phyloP scores from a whole-genome alignment of 2,797 vertebrate species.

The Smutsia gigantea region DNA sequence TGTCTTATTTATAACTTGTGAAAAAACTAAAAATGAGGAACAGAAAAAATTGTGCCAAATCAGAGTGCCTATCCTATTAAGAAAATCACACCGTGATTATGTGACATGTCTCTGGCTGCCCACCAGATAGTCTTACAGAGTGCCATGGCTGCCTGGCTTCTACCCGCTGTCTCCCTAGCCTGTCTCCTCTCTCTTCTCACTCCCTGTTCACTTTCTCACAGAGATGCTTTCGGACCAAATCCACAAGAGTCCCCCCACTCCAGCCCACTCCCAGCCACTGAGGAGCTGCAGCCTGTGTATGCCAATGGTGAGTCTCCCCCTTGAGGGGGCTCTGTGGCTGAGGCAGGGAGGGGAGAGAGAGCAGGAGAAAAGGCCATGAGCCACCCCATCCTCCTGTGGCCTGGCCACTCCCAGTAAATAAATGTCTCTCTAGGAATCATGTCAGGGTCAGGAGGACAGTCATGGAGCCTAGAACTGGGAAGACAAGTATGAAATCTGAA shows the following conservation, averaged over 20 bases:
- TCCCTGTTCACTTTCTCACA: background rate
- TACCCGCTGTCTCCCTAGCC: background rate
- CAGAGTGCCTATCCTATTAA: background rate
- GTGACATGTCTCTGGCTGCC: background rate
- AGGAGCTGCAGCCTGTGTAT: background rate
- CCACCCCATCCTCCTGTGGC: background rate
- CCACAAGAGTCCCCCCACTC: background rate
- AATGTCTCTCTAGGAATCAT: background rate
- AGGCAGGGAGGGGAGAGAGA: background rate
- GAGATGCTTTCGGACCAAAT: background rate
- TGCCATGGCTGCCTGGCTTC: background rate
- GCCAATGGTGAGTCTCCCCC: slow-evolving; percentile 14
- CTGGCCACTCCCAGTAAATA: background rate
- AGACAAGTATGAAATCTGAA: background rate
- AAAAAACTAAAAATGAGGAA: background rate
- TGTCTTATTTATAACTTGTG: background rate
- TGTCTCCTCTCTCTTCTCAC: background rate
- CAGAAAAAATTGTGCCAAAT: background rate
- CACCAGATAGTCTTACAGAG: too few relatives aligned
- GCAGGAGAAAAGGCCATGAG: background rate
- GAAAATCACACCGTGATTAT: background rate
- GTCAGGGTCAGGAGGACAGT: background rate
- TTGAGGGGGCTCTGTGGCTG: background rate
- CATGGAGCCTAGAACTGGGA: background rate
- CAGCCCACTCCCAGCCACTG: background rate